Evolutionary conservation across 2,113 vertebrate genomes (phyloP), one percentile per base, ranked within the genome.

Genomic region (Dendrocopos noguchii): DNA sequence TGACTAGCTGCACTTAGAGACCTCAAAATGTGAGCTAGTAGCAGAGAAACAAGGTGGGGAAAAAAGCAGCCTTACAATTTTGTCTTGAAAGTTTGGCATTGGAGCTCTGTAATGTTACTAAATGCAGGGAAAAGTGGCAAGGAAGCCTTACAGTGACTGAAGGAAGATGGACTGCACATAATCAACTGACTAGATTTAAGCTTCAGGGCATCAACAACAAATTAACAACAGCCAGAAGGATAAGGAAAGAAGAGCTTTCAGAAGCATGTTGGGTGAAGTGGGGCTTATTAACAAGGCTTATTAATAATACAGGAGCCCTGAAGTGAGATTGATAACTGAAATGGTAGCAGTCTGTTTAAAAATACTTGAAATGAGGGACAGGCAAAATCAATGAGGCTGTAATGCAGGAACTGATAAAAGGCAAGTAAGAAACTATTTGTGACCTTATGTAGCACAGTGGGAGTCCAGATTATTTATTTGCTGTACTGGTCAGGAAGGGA

Each of bases 221-320:
- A 80, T 89, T 84, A 83, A 80, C 28, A 84, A 61, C 1, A 22
- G 65, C n/a, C 72, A 94, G 78, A n/a, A 53, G 46, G 50, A 33
- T 28, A 53, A 72, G 80, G 88, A 50, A 84, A 75, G 39, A 61
- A 70, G 44, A 86, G 77, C 70, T 90, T 87, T 84, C 66, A 75
- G 34, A 87, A 90, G 65, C 44, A 9, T 7, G 19, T 68, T 74
- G 24, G 8, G n/a, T 71, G 36, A 33, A 27, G 74, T 83, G 52
- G 53, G 57, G 72, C 85, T 74, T 93, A 68, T 29, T 39, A 39
- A 68, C 84, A 86, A 77, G n/a, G 25, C 57, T 82, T 95, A 36
- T 95, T 95, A 93, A 95, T 95, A 91, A 95, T 91, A 83, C 12
- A 34, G 57, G 36, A 68, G 33, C 68, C 36, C 56, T 57, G 28